phyloP scores from a whole-genome alignment of 1,140 invertebrate species.

The Geopemphigus sp. region DNA sequence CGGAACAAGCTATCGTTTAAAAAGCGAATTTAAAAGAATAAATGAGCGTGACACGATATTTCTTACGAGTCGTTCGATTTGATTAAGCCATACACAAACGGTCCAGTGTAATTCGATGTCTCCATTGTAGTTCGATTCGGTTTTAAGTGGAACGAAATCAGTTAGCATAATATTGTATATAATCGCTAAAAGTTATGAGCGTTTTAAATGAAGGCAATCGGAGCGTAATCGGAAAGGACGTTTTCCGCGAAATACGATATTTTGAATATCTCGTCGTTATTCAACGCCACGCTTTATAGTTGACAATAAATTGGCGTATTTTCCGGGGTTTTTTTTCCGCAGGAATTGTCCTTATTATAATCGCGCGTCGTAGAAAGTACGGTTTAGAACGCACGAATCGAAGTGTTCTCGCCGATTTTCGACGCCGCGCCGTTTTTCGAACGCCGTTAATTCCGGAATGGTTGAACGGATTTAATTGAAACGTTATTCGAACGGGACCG shows the following conservation, averaged over 20 bases:
- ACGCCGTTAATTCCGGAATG: conserved; percentile 2
- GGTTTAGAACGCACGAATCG: not conserved
- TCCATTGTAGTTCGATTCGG: not conserved
- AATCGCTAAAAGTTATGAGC: not conserved
- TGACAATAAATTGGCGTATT: not conserved
- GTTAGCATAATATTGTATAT: not conserved
- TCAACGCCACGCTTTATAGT: not conserved
- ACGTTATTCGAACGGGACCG: not conserved
- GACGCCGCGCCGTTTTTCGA: not conserved
- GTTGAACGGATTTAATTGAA: conserved; percentile 28
- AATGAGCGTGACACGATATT: too few relatives aligned
- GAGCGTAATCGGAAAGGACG: not conserved
- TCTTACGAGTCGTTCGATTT: not conserved
- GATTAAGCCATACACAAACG: not conserved
- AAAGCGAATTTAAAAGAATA: too few relatives aligned
- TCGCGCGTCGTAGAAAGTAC: not conserved
- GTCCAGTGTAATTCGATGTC: not conserved
- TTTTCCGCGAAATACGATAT: too few relatives aligned
- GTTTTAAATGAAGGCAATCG: not conserved
- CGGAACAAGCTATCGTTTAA: too few relatives aligned
- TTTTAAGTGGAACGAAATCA: not conserved
- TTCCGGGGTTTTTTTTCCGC: not conserved
- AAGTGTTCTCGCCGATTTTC: not conserved
- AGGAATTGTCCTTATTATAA: not conserved
- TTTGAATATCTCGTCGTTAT: not conserved